A percentile compares a stretch with the other conserved stretches of the same genome.
Conservation (phyloP, 1,140 invertebrate species). For the Leptinotarsa texana region DNA sequence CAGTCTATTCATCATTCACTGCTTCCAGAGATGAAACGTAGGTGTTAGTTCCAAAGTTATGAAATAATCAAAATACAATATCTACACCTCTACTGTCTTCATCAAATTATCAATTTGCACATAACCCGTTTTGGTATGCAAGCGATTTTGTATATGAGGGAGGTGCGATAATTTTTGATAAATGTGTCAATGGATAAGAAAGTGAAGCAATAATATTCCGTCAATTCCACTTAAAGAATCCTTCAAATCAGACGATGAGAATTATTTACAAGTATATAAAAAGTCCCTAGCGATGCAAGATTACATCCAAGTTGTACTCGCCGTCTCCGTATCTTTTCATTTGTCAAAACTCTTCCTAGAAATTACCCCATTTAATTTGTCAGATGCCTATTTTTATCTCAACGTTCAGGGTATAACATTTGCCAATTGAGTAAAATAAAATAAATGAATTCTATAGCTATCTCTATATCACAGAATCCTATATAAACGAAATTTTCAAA, state of each 20-base stretch:
- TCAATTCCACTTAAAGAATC: not conserved
- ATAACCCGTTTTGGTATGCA: no score
- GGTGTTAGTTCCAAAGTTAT: no score
- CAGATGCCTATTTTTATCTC: not conserved
- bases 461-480: not conserved
- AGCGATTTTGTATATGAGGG: no score
- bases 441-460: slow-evolving; percentile 17
- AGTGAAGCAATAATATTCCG: not conserved
- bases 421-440: slow-evolving; percentile 16
- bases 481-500: not conserved
- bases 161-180: no score
- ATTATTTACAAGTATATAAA: not conserved
- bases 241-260: not conserved
- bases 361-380: not conserved
- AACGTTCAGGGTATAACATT: not conserved
- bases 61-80: no score
- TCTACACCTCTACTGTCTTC: no score
- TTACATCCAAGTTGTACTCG: not conserved
- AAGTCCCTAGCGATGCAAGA: not conserved
- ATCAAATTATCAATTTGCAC: no score
- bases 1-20: no score
- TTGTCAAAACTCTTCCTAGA: not conserved
- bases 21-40: no score
- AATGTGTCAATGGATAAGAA: no score
- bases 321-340: not conserved